A percentile compares a stretch with the other conserved stretches of the same genome.
Evolutionary conservation across 2,888 invertebrate genomes (phyloP).

Genomic region (Hoplodrina blanda): DNA sequence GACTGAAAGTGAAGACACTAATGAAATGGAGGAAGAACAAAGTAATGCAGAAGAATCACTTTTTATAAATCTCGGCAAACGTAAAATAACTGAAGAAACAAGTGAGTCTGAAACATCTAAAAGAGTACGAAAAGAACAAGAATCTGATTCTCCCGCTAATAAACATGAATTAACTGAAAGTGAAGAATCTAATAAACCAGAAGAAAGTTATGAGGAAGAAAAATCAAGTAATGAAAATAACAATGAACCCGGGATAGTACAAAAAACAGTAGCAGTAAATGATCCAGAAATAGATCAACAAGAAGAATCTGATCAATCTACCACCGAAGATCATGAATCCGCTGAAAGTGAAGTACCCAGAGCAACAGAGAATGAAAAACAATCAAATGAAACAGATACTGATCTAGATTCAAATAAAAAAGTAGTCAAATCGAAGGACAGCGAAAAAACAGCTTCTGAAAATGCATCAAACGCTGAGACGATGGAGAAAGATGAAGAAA

Average conservation of each 20-base stretch:
- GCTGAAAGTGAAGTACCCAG: not conserved
- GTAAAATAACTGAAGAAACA: not conserved
- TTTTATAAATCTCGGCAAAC: not conserved
- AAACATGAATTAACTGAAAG: not conserved
- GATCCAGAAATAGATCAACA: too few species aligned
- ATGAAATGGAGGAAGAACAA: not conserved
- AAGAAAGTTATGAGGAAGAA: too few species aligned
- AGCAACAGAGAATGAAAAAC: not conserved
- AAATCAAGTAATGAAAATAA: too few species aligned
- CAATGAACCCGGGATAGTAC: too few species aligned
- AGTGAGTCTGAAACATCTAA: not conserved
- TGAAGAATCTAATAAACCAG: not conserved
- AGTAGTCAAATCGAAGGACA: not conserved
- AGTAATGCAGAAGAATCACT: not conserved
- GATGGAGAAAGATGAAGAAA: slow-evolving; percentile 4
- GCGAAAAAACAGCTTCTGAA: not conserved
- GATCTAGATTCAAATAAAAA: not conserved
- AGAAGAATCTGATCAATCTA: too few species aligned
- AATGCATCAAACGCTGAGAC: slow-evolving; percentile 1
- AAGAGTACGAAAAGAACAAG: too few species aligned
- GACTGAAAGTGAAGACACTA: too few species aligned
- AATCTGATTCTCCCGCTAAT: too few species aligned
- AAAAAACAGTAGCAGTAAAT: too few species aligned
- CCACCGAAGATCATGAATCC: too few species aligned
- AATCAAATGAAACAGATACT: not conserved